Evolutionary conservation across 2,113 vertebrate species (phyloP).

Genomic region (Onychostoma macrolepis): DNA sequence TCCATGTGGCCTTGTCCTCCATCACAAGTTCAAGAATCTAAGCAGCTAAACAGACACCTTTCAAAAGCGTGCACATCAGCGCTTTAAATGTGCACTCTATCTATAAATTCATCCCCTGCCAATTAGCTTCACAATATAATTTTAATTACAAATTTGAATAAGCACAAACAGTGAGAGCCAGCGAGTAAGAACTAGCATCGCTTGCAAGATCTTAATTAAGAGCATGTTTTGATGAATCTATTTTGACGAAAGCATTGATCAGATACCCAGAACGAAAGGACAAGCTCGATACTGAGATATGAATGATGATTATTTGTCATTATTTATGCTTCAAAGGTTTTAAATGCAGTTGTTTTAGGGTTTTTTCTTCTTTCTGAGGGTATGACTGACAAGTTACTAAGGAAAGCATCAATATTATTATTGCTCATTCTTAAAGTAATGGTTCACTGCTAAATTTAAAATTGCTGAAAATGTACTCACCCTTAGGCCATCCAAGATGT

Average conservation of each 20-base stretch:
- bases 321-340: not conserved
- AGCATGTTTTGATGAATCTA: constrained; percentile 29
- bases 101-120: constrained; percentile 37
- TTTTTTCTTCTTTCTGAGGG: not conserved
- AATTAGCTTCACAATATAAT: constrained; percentile 33
- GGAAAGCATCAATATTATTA: not conserved
- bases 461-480: not conserved
- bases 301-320: not conserved
- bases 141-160: constrained; percentile 44
- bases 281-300: not conserved
- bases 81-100: constrained; percentile 4
- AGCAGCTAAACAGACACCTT: constrained; percentile 26
- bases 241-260: constrained; percentile 13
- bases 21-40: constrained; percentile 31
- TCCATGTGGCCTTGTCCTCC: constrained; percentile 35
- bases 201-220: constrained; percentile 44
- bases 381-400: not conserved
- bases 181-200: constrained; percentile 30
- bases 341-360: not conserved
- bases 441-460: not conserved
- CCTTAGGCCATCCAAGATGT: not conserved
- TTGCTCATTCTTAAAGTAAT: not conserved
- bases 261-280: constrained; percentile 20
- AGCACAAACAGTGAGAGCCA: constrained; percentile 27
- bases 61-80: constrained; percentile 23